Conservation (phyloP, 2,888 invertebrate genomes). For the Conomelus anceps region DNA sequence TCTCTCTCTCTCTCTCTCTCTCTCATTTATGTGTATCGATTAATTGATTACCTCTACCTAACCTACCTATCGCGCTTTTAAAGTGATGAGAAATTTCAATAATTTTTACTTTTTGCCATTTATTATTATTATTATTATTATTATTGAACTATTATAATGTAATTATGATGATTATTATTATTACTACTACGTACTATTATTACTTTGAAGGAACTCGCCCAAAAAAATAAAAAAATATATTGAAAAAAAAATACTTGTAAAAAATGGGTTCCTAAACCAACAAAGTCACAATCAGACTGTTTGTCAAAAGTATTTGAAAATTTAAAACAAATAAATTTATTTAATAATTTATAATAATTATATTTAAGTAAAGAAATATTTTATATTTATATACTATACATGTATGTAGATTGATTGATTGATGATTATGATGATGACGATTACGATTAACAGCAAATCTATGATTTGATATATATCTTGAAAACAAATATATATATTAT, state of each 20-base stretch:
- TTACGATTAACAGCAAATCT: not conserved
- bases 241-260: slow-evolving; percentile 13
- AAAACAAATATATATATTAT: slow-evolving; percentile 22
- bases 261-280: slow-evolving; percentile 15
- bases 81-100: not conserved
- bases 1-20: too few species aligned
- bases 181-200: slow-evolving; percentile 2
- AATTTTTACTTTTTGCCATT: not conserved
- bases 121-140: slow-evolving; percentile 6
- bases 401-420: slow-evolving; percentile 23
- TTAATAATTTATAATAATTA: slow-evolving; percentile 29
- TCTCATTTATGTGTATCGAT: too few species aligned
- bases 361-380: slow-evolving; percentile 28
- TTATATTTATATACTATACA: slow-evolving; percentile 28
- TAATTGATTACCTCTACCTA: not conserved
- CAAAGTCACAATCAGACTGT: slow-evolving; percentile 33
- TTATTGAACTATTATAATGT: slow-evolving; percentile 5
- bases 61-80: not conserved
- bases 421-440: slow-evolving; percentile 17
- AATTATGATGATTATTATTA: not conserved
- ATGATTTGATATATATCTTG: slow-evolving; percentile 11
- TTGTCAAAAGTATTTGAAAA: slow-evolving; percentile 31
- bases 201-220: slow-evolving; percentile 1
- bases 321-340: slow-evolving; percentile 27
- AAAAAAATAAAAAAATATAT: slow-evolving; percentile 10